Evolutionary conservation across 2,888 invertebrate genomes (phyloP), one percentile per base, ranked within the genome.

Genomic region (Isoperla grammatica): DNA sequence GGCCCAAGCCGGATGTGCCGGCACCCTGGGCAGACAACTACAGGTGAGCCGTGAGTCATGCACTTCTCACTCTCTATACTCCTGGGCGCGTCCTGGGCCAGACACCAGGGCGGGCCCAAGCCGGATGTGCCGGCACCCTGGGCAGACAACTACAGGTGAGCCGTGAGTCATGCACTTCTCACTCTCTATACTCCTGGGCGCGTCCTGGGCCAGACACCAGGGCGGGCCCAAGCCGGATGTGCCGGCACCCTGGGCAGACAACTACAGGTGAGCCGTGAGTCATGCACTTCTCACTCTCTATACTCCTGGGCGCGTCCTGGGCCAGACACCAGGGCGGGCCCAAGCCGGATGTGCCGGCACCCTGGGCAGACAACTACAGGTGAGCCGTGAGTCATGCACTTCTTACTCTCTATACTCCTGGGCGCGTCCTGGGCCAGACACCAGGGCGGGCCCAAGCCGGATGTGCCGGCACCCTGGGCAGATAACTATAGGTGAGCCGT

Each of bases 101-200:
- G 63, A 17, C 63, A 61, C 17, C 63, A 61, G 20, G 43, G 57
- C 29, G 46, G 40, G 17, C 61, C 53, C 56, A 58, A 57, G 22
- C 55, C 55, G 17, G 63, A 61, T 43, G 64, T 62, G 17, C 23
- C 62, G 42, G 35, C 63, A 19, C 55, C 59, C 17, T 64, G 64
- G 64, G 49, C 64, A 9, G 64, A 64, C 46, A 64, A 64, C 58
- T 64, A 64, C 39, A 60, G 64, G 64, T 64, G 39, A 60, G 63
- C 22, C 22, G n/a, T 17, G n/a, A 20, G 43, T 19, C 29, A 42
- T 23, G 3, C 40, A 42, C 15, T 40, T 11, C 37, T 1, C 2
- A 1, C 43, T 6, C 15, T n/a, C 6, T 12, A 6, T 15, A 15
- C 17, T n/a, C 29, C 39, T 1, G 1, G 20, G 15, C 17, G 17